Evolutionary conservation across 2,113 vertebrate species (phyloP), one percentile per base, ranked within the genome.

Genomic region (Scartelaos histophorus): DNA sequence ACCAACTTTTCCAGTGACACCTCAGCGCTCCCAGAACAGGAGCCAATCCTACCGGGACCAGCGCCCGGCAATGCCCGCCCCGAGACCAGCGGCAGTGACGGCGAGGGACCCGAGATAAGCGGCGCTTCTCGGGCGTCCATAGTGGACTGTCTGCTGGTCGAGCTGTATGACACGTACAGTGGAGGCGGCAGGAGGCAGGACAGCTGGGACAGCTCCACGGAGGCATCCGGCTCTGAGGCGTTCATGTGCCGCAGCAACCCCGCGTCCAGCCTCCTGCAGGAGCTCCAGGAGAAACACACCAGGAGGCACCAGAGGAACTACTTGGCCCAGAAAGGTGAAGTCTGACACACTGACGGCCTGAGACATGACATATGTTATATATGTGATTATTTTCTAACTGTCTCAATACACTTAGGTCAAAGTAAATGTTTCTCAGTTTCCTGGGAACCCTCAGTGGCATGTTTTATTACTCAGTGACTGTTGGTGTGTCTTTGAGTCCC

Each of bases 71-170:
- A 57, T 7, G 72, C 54, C 77, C 5, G 61, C 29, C 62, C 10
- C 10, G 56, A 69, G 64, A 29, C 67, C 70, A 21, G 12, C 67
- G 0, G 38, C 73, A 15, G 58, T 34, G 80, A 85, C 73, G 53
- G 65, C 0, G 75, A 10, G 21, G 73, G 58, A 15, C 84, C 88
- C 12, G 83, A 71, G 5, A 38, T 46, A 0, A 74, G 3, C 38
- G 54, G 54, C 4, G 1, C 25, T 43, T 10, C 70, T 58, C 90
- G 94, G 34, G 91, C 91, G 22, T 96, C 96, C 69, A 94, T 99
- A 25, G 95, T 98, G 89, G 97, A 96, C 89, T 94, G 95, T 58
- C 88, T 99, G 67, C 88, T 99, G 74, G 96, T 95, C 43, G 97
- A 98, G 89, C 94, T 99, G 0, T 99, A 99, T 77, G 94, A 95